Evolutionary conservation across 2,113 vertebrate species (phyloP), one percentile per base, ranked within the genome.

Genomic region (Elaphurus davidianus): DNA sequence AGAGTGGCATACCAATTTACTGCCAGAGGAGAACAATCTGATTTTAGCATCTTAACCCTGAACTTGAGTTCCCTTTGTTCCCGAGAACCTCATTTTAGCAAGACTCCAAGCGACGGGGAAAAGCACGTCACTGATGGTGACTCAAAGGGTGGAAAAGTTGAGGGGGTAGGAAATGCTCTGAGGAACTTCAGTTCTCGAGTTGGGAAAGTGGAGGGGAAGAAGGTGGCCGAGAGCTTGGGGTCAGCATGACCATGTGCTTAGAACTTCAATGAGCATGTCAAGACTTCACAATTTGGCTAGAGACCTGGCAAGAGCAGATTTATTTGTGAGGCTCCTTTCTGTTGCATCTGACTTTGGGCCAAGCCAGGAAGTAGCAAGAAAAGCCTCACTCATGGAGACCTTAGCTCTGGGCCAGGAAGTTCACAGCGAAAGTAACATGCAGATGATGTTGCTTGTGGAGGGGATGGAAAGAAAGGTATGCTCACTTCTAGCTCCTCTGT

Each of bases 31-130:
- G 94, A 98, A 98, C 95, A 98, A 81, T 98, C 95, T 17, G 14
- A 97, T 98, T 98, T 95, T 89, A 98, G 98, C 98, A 98, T 98
- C 98, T 98, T 98, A 99, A 98, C 98, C 98, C 95, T 40, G 1
- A 92, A 97, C 98, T 98, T 87, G 54, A 98, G 98, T 98, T 97
- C 98, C 95, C 92, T 98, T 98, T 96, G 98, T 98, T 98, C 97
- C 97, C 0, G 93, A 98, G 96, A 98, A 97, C 86, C 95, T 97
- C 81, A 2, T 97, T 98, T 98, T 98, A 98, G 98, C 86, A 98
- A 96, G 89, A 93, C 71, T 74, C 76, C 36, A 96, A 98, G 96
- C 76, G 54, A 97, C 96, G 78, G 98, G 86, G 86, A 93, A 97
- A 36, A 94, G 30, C 54, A 27, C 86, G 82, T 96, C 94, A 96